Evolutionary conservation across 2,113 vertebrate genomes (phyloP), one percentile per base, ranked within the genome.

Genomic region (Lipophrys pholis): DNA sequence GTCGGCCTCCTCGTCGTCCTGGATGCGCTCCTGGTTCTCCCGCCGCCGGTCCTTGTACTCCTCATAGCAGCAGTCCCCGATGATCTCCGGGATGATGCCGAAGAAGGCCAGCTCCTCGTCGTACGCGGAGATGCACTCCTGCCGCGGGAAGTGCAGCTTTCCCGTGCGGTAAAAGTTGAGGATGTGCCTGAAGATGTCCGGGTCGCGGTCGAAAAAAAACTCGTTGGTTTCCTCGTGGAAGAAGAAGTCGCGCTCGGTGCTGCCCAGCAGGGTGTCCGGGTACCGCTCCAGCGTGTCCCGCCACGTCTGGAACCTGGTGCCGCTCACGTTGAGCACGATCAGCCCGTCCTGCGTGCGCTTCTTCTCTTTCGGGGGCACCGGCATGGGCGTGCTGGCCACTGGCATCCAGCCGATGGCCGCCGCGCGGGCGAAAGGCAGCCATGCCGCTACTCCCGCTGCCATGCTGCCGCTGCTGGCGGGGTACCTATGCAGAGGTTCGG

Each of bases 331-430:
- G 56, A 99, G 87, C 60, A 97, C 93, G 50, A 99, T 94, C 0
- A 99, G 90, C 5, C 94, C 94, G 70, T 96, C 95, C 69, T 94
- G 92, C 30, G 91, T 91, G 80, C 95, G 90, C 51, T 91, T 95
- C 52, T 93, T 93, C 55, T 96, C 94, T 76, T 93, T 87, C 14
- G 94, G 94, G 0, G 96, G 95, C 49, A 90, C 90, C 38, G 97
- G 97, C 98, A 99, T 97, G 6, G 97, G 95, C 71, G 93, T 92
- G 38, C 94, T 93, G 67, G 97, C 97, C 89, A 99, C 96, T 42
- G 97, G 97, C 96, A 99, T 98, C 98, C 98, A 99, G 57, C 97
- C 98, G 78, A 99, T 95, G 64, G 98, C 97, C 0, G 98, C 97
- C 5, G 97, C 98, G 78, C 98, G 94, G 12, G 98, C 98, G 60